A percentile compares a stretch with the other conserved stretches of the same genome.
phyloP scores from a whole-genome alignment of 2,888 invertebrate species.

The Diaperis boleti region DNA sequence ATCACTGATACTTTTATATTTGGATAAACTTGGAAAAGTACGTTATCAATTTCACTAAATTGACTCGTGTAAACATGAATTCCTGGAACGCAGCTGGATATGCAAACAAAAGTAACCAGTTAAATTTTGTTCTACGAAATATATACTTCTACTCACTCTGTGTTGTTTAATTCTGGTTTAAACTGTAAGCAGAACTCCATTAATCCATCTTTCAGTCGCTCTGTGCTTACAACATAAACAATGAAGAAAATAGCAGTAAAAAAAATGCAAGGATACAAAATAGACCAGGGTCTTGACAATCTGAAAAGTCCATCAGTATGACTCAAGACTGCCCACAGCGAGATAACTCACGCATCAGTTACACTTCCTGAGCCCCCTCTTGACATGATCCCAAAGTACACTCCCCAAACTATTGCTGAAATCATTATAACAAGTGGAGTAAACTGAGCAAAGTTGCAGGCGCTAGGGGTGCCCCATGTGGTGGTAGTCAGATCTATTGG shows the following conservation, averaged over 20 bases:
- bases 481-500: conserved; percentile 20
- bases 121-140: not conserved
- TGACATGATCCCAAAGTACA: conserved; percentile 29
- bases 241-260: conserved; percentile 26
- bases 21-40: conserved; percentile 3
- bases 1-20: not conserved
- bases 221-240: conserved; percentile 14
- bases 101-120: not conserved
- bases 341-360: conserved; percentile 36
- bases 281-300: conserved; percentile 26
- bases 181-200: conserved; percentile 31
- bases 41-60: not conserved
- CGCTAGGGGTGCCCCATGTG: conserved; percentile 15
- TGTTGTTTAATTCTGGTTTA: conserved; percentile 10
- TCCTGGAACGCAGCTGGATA: conserved; percentile 16
- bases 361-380: conserved; percentile 32
- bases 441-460: conserved; percentile 30
- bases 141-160: conserved; percentile 19
- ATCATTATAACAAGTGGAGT: conserved; percentile 28
- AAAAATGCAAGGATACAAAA: conserved; percentile 35
- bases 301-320: conserved; percentile 9
- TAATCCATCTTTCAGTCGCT: conserved; percentile 5
- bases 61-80: conserved; percentile 6
- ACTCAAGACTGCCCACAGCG: not conserved
- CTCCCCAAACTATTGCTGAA: conserved; percentile 29